phyloP scores from a whole-genome alignment of 2,113 vertebrate genomes.

The Nymphicus hollandicus region DNA sequence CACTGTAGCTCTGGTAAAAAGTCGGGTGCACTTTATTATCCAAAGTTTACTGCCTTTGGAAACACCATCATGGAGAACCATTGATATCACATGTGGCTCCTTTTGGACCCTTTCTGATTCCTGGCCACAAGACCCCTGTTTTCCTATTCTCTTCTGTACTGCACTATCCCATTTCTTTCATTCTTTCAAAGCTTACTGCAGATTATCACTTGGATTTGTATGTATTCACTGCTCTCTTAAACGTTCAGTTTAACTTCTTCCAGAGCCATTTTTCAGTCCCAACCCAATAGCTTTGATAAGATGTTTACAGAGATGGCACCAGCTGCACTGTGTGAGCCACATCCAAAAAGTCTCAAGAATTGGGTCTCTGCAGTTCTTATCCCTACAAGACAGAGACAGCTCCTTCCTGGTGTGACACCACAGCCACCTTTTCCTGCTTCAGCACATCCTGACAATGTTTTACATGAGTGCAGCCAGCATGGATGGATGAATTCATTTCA shows the following conservation, averaged over 20 bases:
- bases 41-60: neutral
- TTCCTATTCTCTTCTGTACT: neutral
- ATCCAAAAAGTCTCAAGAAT: neutral
- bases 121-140: neutral
- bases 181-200: neutral
- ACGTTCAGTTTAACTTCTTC: neutral
- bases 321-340: neutral
- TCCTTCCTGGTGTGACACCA: neutral
- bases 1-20: neutral
- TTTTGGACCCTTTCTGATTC: neutral
- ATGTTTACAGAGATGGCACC: neutral
- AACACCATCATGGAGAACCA: neutral
- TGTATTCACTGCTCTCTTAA: neutral
- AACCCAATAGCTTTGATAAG: fast-evolving
- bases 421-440: neutral
- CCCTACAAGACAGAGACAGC: neutral
- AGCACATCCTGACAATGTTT: neutral
- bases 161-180: neutral
- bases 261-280: neutral
- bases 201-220: neutral
- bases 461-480: neutral
- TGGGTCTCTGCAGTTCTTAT: neutral
- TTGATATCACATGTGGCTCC: neutral
- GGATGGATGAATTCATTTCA: neutral
- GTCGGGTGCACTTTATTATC: neutral